Evolutionary conservation across 2,797 vertebrate species (phyloP).

Genomic region (Hoplostethus mediterraneus): DNA sequence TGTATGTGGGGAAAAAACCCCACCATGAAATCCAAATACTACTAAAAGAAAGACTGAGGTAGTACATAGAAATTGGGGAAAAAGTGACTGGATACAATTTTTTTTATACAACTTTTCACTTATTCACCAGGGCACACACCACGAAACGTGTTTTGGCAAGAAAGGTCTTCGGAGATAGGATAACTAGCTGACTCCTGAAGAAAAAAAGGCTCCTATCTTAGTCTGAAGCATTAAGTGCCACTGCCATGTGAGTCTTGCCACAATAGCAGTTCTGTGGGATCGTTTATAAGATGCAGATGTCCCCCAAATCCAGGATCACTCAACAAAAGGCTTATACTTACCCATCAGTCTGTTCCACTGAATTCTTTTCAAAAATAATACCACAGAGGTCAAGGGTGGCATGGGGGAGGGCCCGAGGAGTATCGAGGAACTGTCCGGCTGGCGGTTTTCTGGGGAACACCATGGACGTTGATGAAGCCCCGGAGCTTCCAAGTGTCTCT

Average conservation of each 20-base stretch:
- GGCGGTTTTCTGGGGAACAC: no score
- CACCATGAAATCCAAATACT: no score
- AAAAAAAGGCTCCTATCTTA: not conserved
- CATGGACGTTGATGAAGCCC: not conserved
- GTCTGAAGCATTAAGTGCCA: not conserved
- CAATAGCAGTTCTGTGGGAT: not conserved
- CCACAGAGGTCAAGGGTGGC: constrained; percentile 19
- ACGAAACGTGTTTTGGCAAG: no score
- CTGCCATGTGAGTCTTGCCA: not conserved
- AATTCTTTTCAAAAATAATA: constrained; percentile 22
- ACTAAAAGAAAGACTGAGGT: no score
- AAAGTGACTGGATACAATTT: no score
- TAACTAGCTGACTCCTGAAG: not conserved
- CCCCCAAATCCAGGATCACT: constrained; percentile 1
- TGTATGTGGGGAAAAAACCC: no score
- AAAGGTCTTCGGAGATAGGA: not conserved
- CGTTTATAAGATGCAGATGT: constrained; percentile 45
- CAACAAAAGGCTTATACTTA: constrained; percentile 9
- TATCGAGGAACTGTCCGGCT: no score
- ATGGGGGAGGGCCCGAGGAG: constrained; percentile 5
- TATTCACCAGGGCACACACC: no score
- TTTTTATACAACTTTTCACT: no score
- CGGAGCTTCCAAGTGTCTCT: not conserved
- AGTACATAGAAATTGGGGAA: no score
- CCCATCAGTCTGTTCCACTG: constrained; percentile 8